phyloP scores from a whole-genome alignment of 2,113 vertebrate species.

The Chamaea fasciata region DNA sequence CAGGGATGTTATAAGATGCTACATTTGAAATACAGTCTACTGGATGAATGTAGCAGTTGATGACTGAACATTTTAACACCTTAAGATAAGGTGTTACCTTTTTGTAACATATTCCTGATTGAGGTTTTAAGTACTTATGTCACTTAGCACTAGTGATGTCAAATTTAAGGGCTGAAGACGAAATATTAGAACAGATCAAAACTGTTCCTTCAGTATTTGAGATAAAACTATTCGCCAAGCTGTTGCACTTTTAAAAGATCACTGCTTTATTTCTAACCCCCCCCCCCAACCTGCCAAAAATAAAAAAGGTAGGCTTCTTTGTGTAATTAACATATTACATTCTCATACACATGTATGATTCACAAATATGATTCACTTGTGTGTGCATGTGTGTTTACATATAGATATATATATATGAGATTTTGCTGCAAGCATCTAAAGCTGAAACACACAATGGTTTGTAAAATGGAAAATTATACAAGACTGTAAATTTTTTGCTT shows the following conservation, averaged over 20 bases:
- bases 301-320: conserved; percentile 16
- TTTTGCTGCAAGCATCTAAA: background rate
- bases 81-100: background rate
- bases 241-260: background rate
- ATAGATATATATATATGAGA: background rate
- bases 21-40: background rate
- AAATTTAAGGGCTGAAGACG: background rate
- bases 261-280: background rate
- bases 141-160: background rate
- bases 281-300: background rate
- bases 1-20: background rate
- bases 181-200: background rate
- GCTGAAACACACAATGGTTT: background rate
- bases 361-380: conserved; percentile 25
- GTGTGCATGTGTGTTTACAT: background rate
- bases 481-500: background rate
- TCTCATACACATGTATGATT: background rate
- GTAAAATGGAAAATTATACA: background rate
- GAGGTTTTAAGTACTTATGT: background rate
- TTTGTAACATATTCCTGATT: background rate
- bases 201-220: background rate
- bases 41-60: background rate
- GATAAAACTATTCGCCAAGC: background rate
- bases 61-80: background rate
- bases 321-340: background rate